These are phyloP conservation scores for Chamaea fasciata DNA, from an alignment of 2,113 vertebrate species.

Conservation along the genomic window DNA sequence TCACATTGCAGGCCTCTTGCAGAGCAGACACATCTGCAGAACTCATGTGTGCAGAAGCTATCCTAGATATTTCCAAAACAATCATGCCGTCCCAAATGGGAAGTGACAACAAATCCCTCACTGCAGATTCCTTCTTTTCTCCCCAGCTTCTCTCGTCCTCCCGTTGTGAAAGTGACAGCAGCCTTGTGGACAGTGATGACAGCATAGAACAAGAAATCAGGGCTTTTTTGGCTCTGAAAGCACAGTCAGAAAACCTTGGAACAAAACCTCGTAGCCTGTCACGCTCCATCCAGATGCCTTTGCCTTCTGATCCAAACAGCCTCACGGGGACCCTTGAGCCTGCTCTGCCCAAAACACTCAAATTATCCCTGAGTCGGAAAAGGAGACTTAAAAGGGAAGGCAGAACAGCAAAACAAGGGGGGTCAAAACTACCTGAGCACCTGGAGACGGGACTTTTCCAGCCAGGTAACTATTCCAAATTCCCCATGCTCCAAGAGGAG, in stretches of 20 bases:
- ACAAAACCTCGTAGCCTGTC: slow-evolving; percentile 3
- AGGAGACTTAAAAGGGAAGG: slow-evolving; percentile 67
- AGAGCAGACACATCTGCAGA: slow-evolving; percentile 86
- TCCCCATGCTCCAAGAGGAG: neutral
- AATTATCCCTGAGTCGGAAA: slow-evolving; percentile 64
- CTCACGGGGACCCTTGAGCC: neutral
- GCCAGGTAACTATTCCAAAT: neutral
- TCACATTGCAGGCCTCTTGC: neutral
- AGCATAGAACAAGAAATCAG: slow-evolving; percentile 94
- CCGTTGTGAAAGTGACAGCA: slow-evolving; percentile 73
- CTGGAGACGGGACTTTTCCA: neutral
- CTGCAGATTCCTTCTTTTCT: slow-evolving; percentile 8
- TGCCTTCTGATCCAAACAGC: neutral
- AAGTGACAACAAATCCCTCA: neutral
- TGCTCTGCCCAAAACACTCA: slow-evolving; percentile 23
- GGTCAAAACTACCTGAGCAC: neutral
- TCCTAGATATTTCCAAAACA: slow-evolving; percentile 94
- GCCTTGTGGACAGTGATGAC: slow-evolving; percentile 89
- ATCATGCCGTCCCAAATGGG: slow-evolving; percentile 80
- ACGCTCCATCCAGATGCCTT: neutral
- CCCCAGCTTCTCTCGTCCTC: neutral
- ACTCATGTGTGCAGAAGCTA: slow-evolving; percentile 94
- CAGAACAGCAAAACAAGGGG: neutral
- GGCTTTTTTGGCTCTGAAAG: slow-evolving; percentile 89
- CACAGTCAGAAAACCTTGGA: slow-evolving; percentile 74